These are phyloP conservation scores for Elaphurus davidianus DNA, from an alignment of 2,113 vertebrate genomes.

Conservation along the genomic window DNA sequence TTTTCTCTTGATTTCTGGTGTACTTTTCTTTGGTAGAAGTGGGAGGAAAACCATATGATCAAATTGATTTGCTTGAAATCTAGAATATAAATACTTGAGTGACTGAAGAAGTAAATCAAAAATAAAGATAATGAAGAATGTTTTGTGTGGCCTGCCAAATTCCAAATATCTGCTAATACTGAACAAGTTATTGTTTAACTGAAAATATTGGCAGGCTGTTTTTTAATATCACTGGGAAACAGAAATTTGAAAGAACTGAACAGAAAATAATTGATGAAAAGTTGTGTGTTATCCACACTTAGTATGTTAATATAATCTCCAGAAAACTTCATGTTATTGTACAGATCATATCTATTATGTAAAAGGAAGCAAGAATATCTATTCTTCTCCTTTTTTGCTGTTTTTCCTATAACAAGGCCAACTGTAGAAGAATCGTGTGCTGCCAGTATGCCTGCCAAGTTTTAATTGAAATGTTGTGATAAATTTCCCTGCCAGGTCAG, in stretches of 20 bases:
- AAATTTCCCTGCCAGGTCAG: slow-evolving; percentile 87
- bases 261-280: neutral
- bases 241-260: neutral
- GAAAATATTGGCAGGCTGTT: neutral
- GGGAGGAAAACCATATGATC: neutral
- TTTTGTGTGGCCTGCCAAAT: neutral
- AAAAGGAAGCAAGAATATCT: slow-evolving; percentile 36
- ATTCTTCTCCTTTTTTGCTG: neutral
- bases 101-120: neutral
- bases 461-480: slow-evolving; percentile 93
- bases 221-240: neutral
- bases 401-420: slow-evolving; percentile 82
- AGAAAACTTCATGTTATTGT: neutral
- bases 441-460: slow-evolving; percentile 78
- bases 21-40: neutral
- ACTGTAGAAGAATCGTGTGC: slow-evolving; percentile 61
- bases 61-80: neutral
- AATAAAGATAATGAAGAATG: neutral
- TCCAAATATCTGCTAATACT: neutral
- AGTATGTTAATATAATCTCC: neutral
- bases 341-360: neutral
- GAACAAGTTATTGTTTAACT: neutral
- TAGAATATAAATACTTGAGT: neutral
- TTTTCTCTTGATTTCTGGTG: neutral
- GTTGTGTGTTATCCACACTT: neutral